phyloP scores from a whole-genome alignment of 2,888 invertebrate genomes.

The Thumatha senex region DNA sequence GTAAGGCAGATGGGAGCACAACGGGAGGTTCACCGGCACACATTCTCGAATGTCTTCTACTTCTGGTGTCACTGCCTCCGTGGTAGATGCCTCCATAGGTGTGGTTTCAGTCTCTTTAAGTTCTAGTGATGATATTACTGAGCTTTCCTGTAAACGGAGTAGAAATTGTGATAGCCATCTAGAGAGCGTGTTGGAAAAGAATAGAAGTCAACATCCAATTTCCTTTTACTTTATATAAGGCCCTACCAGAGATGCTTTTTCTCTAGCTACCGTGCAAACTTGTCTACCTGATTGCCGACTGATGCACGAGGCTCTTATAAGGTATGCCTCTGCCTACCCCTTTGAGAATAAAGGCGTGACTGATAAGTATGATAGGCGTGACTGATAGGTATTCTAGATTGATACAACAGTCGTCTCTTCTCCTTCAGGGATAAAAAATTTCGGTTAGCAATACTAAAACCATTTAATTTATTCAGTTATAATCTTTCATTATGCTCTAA shows the following conservation, averaged over 20 bases:
- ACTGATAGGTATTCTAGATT: too few relatives aligned
- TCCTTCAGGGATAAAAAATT: neutral
- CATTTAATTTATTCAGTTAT: neutral
- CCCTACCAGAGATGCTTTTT: too few relatives aligned
- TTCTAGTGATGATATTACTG: constrained; percentile 72
- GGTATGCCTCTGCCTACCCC: too few relatives aligned
- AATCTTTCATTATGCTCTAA: neutral
- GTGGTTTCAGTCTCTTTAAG: constrained; percentile 69
- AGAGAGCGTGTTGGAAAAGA: too few relatives aligned
- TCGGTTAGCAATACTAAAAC: neutral
- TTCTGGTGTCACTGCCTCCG: constrained; percentile 61
- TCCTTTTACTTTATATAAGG: neutral
- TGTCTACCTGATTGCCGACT: too few relatives aligned
- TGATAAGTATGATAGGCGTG: too few relatives aligned
- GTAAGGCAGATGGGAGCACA: constrained; percentile 89
- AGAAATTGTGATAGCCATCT: neutral
- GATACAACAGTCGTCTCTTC: too few relatives aligned
- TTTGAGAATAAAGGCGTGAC: too few relatives aligned
- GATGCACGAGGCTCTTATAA: too few relatives aligned
- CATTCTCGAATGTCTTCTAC: constrained; percentile 87
- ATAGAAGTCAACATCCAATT: neutral
- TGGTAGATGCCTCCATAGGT: constrained; percentile 63
- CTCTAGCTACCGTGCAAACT: neutral
- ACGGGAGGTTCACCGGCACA: constrained; percentile 85
- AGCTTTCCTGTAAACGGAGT: constrained; percentile 65